These are phyloP conservation scores for Drosophila kokeensis DNA, from an alignment of 2,888 invertebrate genomes.

Conservation along the genomic window DNA sequence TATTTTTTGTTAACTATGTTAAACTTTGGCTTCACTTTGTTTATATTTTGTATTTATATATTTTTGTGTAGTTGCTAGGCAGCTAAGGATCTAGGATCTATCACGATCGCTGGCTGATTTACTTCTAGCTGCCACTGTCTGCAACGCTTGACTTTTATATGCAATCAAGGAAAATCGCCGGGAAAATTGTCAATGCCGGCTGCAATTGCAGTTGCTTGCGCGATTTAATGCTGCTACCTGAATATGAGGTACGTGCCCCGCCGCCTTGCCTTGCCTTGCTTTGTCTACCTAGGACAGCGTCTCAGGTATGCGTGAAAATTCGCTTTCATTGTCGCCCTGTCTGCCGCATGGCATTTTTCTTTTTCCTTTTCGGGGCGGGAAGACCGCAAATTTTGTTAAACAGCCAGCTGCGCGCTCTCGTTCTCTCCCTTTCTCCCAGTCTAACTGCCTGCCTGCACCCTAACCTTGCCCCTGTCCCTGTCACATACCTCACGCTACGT, in stretches of 20 bases:
- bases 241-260: not conserved
- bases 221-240: slow-evolving; percentile 55
- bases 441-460: slow-evolving; percentile 2
- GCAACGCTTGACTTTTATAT: slow-evolving; percentile 53
- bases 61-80: slow-evolving; percentile 47
- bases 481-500: slow-evolving; percentile 47
- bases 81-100: slow-evolving; percentile 78
- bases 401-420: slow-evolving; percentile 60
- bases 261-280: slow-evolving; percentile 9
- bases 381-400: slow-evolving; percentile 79
- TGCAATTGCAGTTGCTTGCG: slow-evolving; percentile 28
- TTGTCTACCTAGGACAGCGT: slow-evolving; percentile 61
- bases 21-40: slow-evolving; percentile 40
- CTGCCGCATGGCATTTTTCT: slow-evolving; percentile 34
- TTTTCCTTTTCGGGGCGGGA: slow-evolving; percentile 62
- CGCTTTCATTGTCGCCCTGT: slow-evolving; percentile 43
- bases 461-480: not conserved
- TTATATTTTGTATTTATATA: not conserved
- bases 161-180: not conserved
- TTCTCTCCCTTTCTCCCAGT: not conserved
- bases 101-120: slow-evolving; percentile 75
- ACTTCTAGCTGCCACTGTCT: slow-evolving; percentile 62
- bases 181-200: slow-evolving; percentile 46
- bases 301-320: slow-evolving; percentile 65
- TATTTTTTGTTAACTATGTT: slow-evolving; percentile 44